Percentiles rank a stretch among this genome's conserved stretches.
phyloP scores from a whole-genome alignment of 2,888 invertebrate genomes.

The Rotaria magnacalcarata region DNA sequence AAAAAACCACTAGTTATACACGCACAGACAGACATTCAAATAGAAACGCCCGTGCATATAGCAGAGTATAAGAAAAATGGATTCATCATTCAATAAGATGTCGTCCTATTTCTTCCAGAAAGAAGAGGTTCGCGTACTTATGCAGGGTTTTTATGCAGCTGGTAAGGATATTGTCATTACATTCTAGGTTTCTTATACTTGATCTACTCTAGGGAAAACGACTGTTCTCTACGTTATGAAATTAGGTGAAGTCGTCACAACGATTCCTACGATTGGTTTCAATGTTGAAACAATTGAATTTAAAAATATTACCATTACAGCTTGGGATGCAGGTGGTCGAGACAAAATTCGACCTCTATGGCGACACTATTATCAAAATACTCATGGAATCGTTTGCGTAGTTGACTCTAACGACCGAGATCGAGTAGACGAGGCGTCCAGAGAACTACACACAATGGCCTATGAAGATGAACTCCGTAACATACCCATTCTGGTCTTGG shows the following conservation, averaged over 20 bases:
- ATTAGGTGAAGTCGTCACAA: conserved; percentile 99
- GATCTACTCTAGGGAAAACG: conserved; percentile 74
- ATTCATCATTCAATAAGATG: too few species aligned
- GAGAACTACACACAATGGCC: conserved; percentile 97
- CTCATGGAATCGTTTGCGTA: conserved; percentile 72
- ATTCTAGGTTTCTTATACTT: background rate
- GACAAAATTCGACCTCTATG: conserved; percentile 65
- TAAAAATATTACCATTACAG: conserved; percentile 97
- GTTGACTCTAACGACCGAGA: conserved; percentile 99
- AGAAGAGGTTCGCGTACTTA: too few species aligned
- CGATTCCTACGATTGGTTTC: conserved; percentile 82
- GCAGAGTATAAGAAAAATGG: too few species aligned
- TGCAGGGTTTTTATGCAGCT: too few species aligned
- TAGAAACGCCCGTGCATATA: too few species aligned
- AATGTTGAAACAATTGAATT: conserved; percentile 78
- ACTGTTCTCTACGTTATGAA: conserved; percentile 99
- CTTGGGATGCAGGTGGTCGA: conserved; percentile 85
- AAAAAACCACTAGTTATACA: too few species aligned
- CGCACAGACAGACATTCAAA: too few species aligned
- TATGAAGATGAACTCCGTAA: conserved; percentile 98
- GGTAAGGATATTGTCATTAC: too few species aligned
- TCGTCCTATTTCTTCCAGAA: too few species aligned
- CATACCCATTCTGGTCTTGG: conserved; percentile 96
- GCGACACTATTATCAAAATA: conserved; percentile 97
- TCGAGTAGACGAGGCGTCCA: conserved; percentile 94